Evolutionary conservation across 30 jellyfish, hydroid and myxozoan genomes (phyloP), one percentile per base, ranked within the genome.

Genomic region (Chrysaora quinquecirrha): DNA sequence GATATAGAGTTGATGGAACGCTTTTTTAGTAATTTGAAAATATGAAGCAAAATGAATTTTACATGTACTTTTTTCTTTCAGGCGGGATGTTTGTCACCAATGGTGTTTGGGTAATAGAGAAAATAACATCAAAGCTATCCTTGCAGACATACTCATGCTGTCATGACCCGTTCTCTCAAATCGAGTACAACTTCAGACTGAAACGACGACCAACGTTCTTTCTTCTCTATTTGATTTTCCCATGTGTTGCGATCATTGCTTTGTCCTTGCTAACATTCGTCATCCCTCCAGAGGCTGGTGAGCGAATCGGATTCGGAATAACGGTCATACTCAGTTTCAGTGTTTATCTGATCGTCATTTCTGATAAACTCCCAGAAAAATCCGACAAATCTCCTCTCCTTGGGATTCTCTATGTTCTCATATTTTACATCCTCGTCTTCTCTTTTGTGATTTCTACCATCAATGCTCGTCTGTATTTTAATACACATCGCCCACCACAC

Each of bases 241-340:
- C 97, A 12, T 84, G 94, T 75, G 11, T 90, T 11, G 86, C 94
- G 11, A 66, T 82, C n/a, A 78, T 73, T 14, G 73, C 61, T 12
- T 71, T 90, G 31, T 72, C 87, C 46, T 76, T 90, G 32, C 75
- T 90, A 30, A 56, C 86, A 34, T 90, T 76, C 74, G 67, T 82
- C 82, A 90, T 90, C 58, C 97, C 97, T 2, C 93, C 93, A 27
- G 96, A 71, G 27, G 70, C 90, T 0, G 97, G 97, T 25, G 97
- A 90, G 66, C 65, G 97, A 30, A 70, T 84, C 50, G 97, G 97
- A 11, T 78, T 90, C 33, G 97, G 97, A 11, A 84, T 90, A 22
- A 90, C 97, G 0, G 89, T 90, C 34, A 60, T 90, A n/a, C 94
- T 90, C 82, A 90, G 94, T 48, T 63, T 90, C 71, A 90, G 93